Evolutionary conservation across 2,797 vertebrate species (phyloP), one percentile per base, ranked within the genome.

Genomic region (Tiaroga cobitis): DNA sequence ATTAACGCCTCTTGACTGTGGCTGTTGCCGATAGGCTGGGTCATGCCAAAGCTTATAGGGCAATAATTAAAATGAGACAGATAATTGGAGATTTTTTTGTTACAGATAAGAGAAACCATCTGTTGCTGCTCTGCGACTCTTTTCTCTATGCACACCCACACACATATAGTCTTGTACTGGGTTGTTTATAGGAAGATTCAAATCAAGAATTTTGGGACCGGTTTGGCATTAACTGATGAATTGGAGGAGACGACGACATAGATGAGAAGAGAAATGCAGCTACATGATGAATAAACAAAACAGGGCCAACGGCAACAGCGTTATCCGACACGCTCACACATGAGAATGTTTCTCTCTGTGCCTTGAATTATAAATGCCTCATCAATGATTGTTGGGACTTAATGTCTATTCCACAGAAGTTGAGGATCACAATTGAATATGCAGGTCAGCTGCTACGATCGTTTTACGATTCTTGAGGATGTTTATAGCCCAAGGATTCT

Each of bases 11-110:
- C 13, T 46, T 7, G 46, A 59, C 77, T 43, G 21, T 65, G 15
- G 69, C 87, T 54, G 29, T 68, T 26, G 39, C 49, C 18, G 21
- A 37, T 76, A 46, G 39, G 65, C 73, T 74, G 73, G 83, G 63
- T 68, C 43, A 73, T 46, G 81, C n/a, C 56, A 73, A 74, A 37
- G 70, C 65, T 72, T 11, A 3, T 41, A 74, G 85, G 83, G 79
- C 61, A 83, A 79, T 83, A 85, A 89, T 87, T 85, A 85, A 89
- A 87, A 89, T 5, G 26, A 82, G 83, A 56, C 61, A 69, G 63
- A 85, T 89, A 80, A 83, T 75, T 85, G n/a, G 80, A 80, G 68
- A 26, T 82, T 85, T 79, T 79, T 77, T 85, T 85, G 70, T 77
- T 85, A 80, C n/a, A 67, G 75, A 85, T 87, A 85, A 80, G 63